Evolutionary conservation across 1,140 invertebrate species (phyloP).

Genomic region (Macrotrachela quadricornifera): DNA sequence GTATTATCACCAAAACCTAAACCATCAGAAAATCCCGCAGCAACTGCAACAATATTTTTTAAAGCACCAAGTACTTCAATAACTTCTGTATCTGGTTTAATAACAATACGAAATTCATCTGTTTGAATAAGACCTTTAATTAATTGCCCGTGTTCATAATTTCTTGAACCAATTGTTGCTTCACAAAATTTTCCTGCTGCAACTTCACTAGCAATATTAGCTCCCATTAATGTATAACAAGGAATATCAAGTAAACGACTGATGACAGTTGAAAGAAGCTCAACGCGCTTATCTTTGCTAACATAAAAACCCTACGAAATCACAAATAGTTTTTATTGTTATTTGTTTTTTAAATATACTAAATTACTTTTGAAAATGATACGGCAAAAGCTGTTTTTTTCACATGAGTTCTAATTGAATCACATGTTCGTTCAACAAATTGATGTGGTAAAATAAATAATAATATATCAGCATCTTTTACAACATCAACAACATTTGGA

Average conservation of each 20-base stretch:
- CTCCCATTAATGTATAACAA: constrained; percentile 84
- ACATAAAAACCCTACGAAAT: constrained; percentile 20
- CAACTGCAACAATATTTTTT: constrained; percentile 97
- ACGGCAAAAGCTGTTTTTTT: constrained; percentile 72
- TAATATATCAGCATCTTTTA: constrained; percentile 73
- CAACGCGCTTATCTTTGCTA: constrained; percentile 25
- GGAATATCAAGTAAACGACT: constrained; percentile 60
- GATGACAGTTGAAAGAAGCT: constrained; percentile 87
- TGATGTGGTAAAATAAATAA: constrained; percentile 96
- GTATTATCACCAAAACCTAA: constrained; percentile 85
- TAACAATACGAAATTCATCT: constrained; percentile 77
- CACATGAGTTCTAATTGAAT: constrained; percentile 60
- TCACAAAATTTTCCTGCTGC: constrained; percentile 94
- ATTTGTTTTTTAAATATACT: not conserved
- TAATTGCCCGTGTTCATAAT: constrained; percentile 47
- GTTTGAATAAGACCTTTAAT: constrained; percentile 78
- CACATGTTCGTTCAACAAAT: constrained; percentile 67
- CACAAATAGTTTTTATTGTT: constrained; percentile 39
- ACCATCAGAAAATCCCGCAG: constrained; percentile 89
- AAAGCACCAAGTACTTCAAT: constrained; percentile 95
- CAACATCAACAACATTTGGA: constrained; percentile 68
- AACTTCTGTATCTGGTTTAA: constrained; percentile 77
- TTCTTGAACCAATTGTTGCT: constrained; percentile 73
- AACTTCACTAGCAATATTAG: constrained; percentile 80
- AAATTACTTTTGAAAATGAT: constrained; percentile 66